Percentiles rank a stretch among this genome's conserved stretches.
These are phyloP conservation scores for Orthonyx spaldingii DNA, from an alignment of 2,113 vertebrate genomes.

Conservation along the genomic window DNA sequence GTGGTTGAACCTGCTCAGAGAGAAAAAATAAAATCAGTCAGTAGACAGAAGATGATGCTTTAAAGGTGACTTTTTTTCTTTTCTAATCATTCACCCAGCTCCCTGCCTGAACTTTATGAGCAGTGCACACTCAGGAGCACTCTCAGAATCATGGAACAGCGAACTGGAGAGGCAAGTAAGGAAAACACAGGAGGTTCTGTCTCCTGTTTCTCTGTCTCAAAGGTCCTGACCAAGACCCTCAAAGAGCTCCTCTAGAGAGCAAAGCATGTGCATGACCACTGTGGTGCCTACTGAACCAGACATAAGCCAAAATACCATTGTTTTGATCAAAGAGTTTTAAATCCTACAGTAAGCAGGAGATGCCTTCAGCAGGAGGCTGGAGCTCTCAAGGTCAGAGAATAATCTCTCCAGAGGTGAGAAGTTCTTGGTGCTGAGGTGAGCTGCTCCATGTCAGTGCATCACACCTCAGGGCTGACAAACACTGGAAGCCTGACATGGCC, in stretches of 20 bases:
- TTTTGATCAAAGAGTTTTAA: background rate
- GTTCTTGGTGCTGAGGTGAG: background rate
- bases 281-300: background rate
- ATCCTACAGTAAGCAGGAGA: background rate
- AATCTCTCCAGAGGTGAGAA: background rate
- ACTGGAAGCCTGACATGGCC: background rate
- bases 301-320: background rate
- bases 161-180: background rate
- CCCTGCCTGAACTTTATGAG: background rate
- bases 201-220: background rate
- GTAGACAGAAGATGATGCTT: background rate
- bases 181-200: background rate
- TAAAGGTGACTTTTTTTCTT: background rate
- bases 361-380: background rate
- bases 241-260: background rate
- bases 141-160: background rate
- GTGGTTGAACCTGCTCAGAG: background rate
- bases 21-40: background rate
- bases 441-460: background rate
- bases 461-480: background rate
- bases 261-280: fast-evolving
- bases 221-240: background rate
- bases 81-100: background rate
- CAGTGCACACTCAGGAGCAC: background rate
- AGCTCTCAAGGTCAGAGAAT: background rate